These are phyloP conservation scores for Colinus virginianus DNA, from an alignment of 2,113 vertebrate species.

Conservation along the genomic window DNA sequence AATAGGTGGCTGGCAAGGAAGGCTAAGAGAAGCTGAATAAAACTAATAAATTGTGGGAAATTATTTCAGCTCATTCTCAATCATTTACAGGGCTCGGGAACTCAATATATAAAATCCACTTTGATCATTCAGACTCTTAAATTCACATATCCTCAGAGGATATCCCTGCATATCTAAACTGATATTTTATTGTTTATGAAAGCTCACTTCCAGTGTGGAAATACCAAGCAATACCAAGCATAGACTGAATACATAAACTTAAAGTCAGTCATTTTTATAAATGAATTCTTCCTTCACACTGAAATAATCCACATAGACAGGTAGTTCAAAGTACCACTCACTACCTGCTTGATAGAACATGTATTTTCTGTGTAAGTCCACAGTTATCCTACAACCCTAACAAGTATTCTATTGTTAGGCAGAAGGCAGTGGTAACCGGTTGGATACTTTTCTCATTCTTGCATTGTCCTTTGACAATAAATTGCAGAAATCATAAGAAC, in stretches of 20 bases:
- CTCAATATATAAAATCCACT: slow-evolving; percentile 11
- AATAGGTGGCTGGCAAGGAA: background rate
- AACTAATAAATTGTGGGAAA: background rate
- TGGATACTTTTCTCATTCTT: background rate
- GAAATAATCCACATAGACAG: background rate
- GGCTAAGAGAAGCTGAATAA: background rate
- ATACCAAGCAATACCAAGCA: background rate
- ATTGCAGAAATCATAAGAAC: background rate
- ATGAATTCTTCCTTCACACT: rapidly evolving
- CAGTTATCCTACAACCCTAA: background rate
- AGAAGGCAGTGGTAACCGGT: background rate
- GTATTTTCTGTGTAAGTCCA: background rate
- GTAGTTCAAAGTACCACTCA: background rate
- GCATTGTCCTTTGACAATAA: background rate
- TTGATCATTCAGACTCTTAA: slow-evolving; percentile 23
- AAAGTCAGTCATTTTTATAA: background rate
- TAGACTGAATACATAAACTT: background rate
- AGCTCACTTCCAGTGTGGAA: background rate
- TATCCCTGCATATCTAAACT: background rate
- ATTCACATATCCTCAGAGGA: slow-evolving; percentile 7
- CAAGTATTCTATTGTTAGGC: background rate
- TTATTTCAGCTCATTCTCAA: background rate
- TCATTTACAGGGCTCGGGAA: slow-evolving; percentile 3
- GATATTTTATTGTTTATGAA: background rate
- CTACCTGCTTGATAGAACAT: background rate